Conservation (phyloP, 2,113 vertebrate species). For the Daubentonia madagascariensis region DNA sequence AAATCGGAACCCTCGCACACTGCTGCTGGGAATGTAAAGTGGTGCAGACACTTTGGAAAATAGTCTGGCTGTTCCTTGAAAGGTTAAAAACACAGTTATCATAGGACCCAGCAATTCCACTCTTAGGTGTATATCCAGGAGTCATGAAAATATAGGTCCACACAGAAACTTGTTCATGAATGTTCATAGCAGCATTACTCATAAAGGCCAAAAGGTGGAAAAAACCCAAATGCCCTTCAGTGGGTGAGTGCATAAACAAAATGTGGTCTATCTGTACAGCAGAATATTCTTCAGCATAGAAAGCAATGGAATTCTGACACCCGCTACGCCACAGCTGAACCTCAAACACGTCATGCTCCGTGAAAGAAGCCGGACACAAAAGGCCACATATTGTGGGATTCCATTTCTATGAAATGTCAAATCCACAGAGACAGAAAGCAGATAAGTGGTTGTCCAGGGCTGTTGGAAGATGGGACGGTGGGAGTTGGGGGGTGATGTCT, state of each 20-base stretch:
- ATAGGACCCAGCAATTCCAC: background rate
- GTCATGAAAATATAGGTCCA: background rate
- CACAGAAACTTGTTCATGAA: background rate
- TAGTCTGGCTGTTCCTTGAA: background rate
- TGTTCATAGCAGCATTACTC: background rate
- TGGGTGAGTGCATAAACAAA: background rate
- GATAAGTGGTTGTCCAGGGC: background rate
- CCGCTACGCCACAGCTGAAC: background rate
- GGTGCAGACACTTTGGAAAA: background rate
- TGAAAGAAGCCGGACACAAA: background rate
- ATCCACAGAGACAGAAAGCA: too few relatives aligned
- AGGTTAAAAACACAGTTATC: background rate
- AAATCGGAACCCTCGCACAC: rapidly evolving
- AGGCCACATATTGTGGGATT: background rate
- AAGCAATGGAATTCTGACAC: background rate
- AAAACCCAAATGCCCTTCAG: background rate
- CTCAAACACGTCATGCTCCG: background rate
- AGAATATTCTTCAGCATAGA: background rate
- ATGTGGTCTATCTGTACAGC: too few relatives aligned
- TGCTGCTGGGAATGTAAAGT: background rate
- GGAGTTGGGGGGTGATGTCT: background rate
- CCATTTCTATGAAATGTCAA: background rate
- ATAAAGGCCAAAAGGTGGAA: background rate
- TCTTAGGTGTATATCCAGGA: background rate
- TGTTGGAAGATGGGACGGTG: background rate